Percentiles rank a stretch among this genome's conserved stretches.
Evolutionary conservation across 2,797 vertebrate genomes (phyloP).

Genomic region (Ciconia nigra): DNA sequence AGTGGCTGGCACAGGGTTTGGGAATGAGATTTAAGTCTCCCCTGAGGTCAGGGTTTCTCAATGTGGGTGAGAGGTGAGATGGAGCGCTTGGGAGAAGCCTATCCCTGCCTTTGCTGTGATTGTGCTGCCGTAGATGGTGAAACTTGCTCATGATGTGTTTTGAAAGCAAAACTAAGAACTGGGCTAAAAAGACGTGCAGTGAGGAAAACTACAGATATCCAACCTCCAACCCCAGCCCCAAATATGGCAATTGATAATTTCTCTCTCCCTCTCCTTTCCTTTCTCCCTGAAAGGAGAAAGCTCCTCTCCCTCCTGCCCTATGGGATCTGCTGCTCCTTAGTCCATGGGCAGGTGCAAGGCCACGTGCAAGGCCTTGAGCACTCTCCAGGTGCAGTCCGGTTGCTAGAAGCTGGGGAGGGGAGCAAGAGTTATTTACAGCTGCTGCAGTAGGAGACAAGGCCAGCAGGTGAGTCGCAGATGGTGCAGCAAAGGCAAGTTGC

Average conservation of each 20-base stretch:
- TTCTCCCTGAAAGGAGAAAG: background rate
- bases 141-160: background rate
- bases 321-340: background rate
- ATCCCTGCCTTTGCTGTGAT: background rate
- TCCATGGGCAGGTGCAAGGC: background rate
- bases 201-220: background rate
- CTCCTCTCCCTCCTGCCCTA: background rate
- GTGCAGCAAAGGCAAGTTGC: background rate
- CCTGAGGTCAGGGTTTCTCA: slow-evolving; percentile 15
- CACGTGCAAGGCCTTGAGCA: background rate
- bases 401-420: background rate
- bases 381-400: background rate
- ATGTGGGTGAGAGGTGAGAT: background rate
- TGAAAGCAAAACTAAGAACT: slow-evolving; percentile 2
- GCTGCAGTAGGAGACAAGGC: background rate
- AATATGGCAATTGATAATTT: background rate
- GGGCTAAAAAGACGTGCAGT: background rate
- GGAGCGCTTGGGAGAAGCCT: background rate
- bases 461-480: background rate
- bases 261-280: background rate
- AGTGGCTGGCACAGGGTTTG: background rate
- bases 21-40: background rate
- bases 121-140: background rate
- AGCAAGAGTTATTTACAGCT: background rate
- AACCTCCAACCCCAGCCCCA: background rate